Percentiles rank a stretch among this genome's conserved stretches.
Conservation (phyloP, 1,140 invertebrate species). For the Pentalonia nigronervosa region DNA sequence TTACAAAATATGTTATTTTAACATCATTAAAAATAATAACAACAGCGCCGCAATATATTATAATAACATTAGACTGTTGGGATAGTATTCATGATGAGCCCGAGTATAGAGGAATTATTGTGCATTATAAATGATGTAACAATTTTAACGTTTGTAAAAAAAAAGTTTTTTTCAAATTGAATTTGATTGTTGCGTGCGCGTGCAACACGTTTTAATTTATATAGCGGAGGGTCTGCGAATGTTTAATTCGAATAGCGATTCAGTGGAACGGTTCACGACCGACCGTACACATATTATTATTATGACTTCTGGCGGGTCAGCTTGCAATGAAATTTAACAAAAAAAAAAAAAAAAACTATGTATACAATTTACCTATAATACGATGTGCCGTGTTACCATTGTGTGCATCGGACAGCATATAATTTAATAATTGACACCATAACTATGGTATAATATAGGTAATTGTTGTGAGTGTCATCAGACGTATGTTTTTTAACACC, state of each 20-base stretch:
- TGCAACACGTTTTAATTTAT: not conserved
- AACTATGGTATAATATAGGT: not conserved
- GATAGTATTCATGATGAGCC: not conserved
- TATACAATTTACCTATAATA: not conserved
- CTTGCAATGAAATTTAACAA: not conserved
- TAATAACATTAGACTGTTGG: too few species aligned
- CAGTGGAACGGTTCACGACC: not conserved
- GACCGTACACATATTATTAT: not conserved
- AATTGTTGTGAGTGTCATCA: not conserved
- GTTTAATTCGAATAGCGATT: not conserved
- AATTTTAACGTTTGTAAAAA: not conserved
- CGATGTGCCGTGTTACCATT: not conserved
- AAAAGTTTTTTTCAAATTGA: not conserved
- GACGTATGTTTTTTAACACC: not conserved
- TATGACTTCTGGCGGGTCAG: not conserved
- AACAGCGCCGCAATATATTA: not conserved
- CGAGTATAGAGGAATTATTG: not conserved
- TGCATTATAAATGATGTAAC: not conserved
- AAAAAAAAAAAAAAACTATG: too few species aligned
- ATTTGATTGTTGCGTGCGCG: not conserved
- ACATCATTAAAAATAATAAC: slow-evolving; percentile 35
- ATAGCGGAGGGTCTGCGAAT: not conserved
- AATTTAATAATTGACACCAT: not conserved
- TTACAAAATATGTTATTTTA: slow-evolving; percentile 20
- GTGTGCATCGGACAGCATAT: not conserved